Percentiles rank a stretch among this genome's conserved stretches.
Evolutionary conservation across 2,113 vertebrate genomes (phyloP).

Genomic region (Crotophaga sulcirostris): DNA sequence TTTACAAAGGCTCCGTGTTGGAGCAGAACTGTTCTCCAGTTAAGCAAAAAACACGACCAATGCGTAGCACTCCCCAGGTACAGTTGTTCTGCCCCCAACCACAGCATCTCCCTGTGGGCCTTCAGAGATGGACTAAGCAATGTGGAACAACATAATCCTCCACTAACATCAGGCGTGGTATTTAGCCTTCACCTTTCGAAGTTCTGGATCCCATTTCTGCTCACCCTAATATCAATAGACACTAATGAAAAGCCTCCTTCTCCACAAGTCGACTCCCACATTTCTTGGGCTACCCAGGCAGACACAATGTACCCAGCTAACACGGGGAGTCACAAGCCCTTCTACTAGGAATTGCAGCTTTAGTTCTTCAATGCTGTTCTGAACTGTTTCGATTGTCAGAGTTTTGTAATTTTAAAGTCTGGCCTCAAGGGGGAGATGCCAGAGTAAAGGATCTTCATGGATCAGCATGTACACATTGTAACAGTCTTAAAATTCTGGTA

Average conservation of each 20-base stretch:
- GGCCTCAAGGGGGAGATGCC: slow-evolving; percentile 71
- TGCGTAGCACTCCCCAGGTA: neutral
- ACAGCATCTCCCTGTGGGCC: neutral
- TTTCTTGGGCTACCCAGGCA: neutral
- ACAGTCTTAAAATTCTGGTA: neutral
- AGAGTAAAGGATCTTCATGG: slow-evolving; percentile 55
- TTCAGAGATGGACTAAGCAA: neutral
- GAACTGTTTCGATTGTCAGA: neutral
- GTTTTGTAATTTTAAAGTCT: slow-evolving; percentile 52
- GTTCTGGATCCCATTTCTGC: neutral
- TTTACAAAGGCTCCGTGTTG: neutral
- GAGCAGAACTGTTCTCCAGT: neutral
- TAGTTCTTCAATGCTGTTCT: neutral
- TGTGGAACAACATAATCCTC: neutral
- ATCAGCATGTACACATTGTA: neutral
- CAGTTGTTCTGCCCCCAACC: neutral
- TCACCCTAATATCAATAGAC: neutral
- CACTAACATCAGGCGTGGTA: neutral
- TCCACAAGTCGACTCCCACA: neutral
- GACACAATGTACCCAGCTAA: neutral
- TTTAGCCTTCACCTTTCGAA: neutral
- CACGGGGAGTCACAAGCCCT: neutral
- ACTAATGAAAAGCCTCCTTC: neutral
- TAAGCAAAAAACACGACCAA: neutral
- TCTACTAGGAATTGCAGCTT: neutral